These are phyloP conservation scores for Gambusia yucatana DNA, from an alignment of 2,797 vertebrate species.

Conservation along the genomic window DNA sequence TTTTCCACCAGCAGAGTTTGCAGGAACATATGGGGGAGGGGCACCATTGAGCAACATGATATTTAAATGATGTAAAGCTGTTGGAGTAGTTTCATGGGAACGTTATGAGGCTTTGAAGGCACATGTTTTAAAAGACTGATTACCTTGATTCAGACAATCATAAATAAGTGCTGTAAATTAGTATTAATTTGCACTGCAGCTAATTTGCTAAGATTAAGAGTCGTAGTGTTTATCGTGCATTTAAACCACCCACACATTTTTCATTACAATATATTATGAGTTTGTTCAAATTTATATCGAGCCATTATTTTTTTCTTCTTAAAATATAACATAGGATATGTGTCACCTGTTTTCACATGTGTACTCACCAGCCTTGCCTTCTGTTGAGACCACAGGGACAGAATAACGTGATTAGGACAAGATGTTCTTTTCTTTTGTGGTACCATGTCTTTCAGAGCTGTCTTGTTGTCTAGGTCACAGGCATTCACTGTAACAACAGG, in stretches of 20 bases:
- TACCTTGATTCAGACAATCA: not conserved
- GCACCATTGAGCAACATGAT: no score
- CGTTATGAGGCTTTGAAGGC: not conserved
- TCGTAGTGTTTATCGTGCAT: not conserved
- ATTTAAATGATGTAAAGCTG: no score
- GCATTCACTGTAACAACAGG: constrained; percentile 43
- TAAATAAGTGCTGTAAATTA: not conserved
- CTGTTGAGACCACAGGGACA: constrained; percentile 20
- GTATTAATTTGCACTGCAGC: not conserved
- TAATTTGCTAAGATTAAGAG: not conserved
- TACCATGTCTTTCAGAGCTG: constrained; percentile 29
- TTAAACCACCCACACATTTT: not conserved
- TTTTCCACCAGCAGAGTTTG: no score
- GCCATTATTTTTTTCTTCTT: not conserved
- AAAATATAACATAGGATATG: not conserved
- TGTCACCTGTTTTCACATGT: constrained; percentile 15
- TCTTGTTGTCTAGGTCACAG: constrained; percentile 46
- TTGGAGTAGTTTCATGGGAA: not conserved
- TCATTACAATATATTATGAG: not conserved
- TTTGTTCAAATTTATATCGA: not conserved
- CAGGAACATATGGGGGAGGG: no score
- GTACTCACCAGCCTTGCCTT: constrained; percentile 8
- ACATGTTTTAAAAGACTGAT: not conserved
- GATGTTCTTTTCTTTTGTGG: constrained; percentile 40
- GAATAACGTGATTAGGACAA: constrained; percentile 45